Percentiles rank a stretch among this genome's conserved stretches.
phyloP scores from a whole-genome alignment of 2,888 invertebrate genomes.

The Phortica magna region DNA sequence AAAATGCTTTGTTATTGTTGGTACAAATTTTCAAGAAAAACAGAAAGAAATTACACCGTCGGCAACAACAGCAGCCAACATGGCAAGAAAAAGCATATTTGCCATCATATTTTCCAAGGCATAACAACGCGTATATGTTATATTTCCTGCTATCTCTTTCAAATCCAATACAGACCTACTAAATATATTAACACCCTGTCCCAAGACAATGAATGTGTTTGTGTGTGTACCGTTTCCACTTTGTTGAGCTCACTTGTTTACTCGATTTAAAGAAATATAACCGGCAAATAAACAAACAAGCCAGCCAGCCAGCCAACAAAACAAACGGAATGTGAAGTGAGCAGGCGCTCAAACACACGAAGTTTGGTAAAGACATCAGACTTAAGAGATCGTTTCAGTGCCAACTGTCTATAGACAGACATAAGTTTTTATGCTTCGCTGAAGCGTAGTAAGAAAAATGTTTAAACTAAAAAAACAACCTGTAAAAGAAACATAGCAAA shows the following conservation, averaged over 20 bases:
- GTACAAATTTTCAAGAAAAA: constrained; percentile 71
- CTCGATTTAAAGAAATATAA: constrained; percentile 73
- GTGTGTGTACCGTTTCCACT: constrained; percentile 62
- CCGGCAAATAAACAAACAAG: constrained; percentile 65
- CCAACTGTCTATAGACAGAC: constrained; percentile 60
- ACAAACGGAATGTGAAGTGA: neutral
- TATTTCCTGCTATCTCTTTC: constrained; percentile 2
- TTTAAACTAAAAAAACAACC: constrained; percentile 53
- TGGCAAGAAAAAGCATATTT: constrained; percentile 60
- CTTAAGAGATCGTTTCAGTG: too few species aligned
- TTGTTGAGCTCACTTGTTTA: constrained; percentile 73
- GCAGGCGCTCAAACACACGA: constrained; percentile 8
- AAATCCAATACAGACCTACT: too few species aligned
- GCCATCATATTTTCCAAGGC: constrained; percentile 63
- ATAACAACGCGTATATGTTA: constrained; percentile 58
- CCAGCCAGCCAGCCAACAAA: constrained; percentile 66
- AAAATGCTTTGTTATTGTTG: constrained; percentile 68
- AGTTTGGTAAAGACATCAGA: too few species aligned
- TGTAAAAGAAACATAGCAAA: constrained; percentile 20
- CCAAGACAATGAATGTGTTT: constrained; percentile 3
- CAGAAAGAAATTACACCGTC: constrained; percentile 38
- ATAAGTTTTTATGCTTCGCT: constrained; percentile 70
- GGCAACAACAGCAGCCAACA: constrained; percentile 42
- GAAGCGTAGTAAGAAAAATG: constrained; percentile 64
- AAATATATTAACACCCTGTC: too few species aligned